Evolutionary conservation across 1,140 invertebrate species (phyloP).

Genomic region (Drosophila saltans): DNA sequence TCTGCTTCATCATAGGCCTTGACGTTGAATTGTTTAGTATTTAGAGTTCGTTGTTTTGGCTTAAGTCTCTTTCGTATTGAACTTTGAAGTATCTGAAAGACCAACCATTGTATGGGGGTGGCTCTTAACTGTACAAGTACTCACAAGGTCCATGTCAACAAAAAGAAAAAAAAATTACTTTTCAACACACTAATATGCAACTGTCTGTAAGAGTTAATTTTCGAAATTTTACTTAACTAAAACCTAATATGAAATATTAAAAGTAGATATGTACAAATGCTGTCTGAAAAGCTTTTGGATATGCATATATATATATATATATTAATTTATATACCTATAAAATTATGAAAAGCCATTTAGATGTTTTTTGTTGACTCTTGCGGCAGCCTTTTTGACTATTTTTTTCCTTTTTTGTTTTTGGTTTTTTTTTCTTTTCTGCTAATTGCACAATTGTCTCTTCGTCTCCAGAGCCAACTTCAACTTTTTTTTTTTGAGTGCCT

Average conservation of each 20-base stretch:
- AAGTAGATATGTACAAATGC: conserved; percentile 5
- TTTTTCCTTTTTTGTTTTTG: conserved; percentile 20
- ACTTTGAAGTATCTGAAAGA: conserved; percentile 41
- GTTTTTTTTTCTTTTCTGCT: conserved; percentile 47
- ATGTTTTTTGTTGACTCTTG: conserved; percentile 46
- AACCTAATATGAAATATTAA: conserved; percentile 12
- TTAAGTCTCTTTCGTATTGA: conserved; percentile 37
- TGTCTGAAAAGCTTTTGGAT: conserved; percentile 33
- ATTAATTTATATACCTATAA: no score
- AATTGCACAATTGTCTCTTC: conserved; percentile 76
- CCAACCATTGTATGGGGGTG: conserved; percentile 28
- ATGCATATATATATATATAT: background rate
- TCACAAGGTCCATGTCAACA: background rate
- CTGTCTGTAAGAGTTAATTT: no score
- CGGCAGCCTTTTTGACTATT: conserved; percentile 14
- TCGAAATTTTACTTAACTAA: no score
- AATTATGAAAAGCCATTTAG: conserved; percentile 45
- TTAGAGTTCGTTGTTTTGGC: conserved; percentile 43
- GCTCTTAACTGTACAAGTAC: background rate
- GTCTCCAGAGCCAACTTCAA: conserved; percentile 5
- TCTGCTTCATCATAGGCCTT: conserved; percentile 44
- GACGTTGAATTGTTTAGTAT: conserved; percentile 69
- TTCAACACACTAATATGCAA: background rate
- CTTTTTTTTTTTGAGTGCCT: background rate
- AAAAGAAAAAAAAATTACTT: background rate